These are phyloP conservation scores for Pedionomus torquatus DNA, from an alignment of 2,113 vertebrate genomes.

Conservation along the genomic window DNA sequence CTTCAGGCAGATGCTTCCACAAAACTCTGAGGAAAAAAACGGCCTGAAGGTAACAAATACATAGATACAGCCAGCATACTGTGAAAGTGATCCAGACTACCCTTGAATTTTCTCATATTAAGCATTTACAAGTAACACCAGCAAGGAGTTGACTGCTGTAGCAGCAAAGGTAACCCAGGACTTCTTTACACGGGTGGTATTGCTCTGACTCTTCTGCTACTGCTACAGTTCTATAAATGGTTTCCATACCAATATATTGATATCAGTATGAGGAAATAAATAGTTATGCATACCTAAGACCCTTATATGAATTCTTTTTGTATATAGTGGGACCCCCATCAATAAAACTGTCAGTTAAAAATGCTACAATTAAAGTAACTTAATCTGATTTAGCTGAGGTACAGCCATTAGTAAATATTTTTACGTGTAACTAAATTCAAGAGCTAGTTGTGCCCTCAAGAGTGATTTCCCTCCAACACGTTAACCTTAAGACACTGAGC, in stretches of 20 bases:
- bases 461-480: not conserved
- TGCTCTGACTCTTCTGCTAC: fast-evolving
- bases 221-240: too few species aligned
- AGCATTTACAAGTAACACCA: fast-evolving
- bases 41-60: not conserved
- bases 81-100: fast-evolving
- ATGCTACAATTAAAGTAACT: not conserved
- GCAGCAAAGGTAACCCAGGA: not conserved
- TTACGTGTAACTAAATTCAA: not conserved
- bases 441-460: not conserved
- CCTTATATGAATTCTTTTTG: not conserved
- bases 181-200: fast-evolving
- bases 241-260: not conserved
- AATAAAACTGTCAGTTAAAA: not conserved
- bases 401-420: not conserved
- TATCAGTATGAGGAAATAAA: not conserved
- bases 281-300: fast-evolving
- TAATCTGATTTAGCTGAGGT: not conserved
- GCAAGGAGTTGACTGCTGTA: too few species aligned
- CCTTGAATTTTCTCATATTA: fast-evolving
- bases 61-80: fast-evolving
- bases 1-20: fast-evolving
- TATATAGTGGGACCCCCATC: not conserved
- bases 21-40: too few species aligned
- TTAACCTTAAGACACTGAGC: not conserved